Evolutionary conservation across 2,113 vertebrate species (phyloP), one percentile per base, ranked within the genome.

Genomic region (Tinamus guttatus): DNA sequence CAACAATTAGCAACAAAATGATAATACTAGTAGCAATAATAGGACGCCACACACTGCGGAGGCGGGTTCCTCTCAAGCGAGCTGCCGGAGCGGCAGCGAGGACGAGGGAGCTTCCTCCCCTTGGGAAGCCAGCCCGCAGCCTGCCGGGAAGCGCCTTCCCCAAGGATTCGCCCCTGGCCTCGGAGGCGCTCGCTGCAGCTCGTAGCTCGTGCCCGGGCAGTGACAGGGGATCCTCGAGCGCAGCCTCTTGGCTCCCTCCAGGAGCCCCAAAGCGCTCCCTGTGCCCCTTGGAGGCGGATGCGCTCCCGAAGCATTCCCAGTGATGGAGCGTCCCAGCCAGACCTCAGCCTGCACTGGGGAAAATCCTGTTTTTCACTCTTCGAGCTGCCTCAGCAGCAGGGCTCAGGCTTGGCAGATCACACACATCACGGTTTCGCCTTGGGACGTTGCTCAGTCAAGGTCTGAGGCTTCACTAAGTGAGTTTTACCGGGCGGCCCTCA

Each of bases 111-210:
- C 45, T 47, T 47, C 45, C 49, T 49, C 21, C 49, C 49, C 49
- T 49, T 62, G 51, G n/a, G 24, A 86, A 87, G 51, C 13, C 68
- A 49, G n/a, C 11, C 45, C 65, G 67, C 25, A 62, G 8, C 18
- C 13, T 27, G 32, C 10, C 32, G 12, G 62, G 58, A 82, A 54
- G 82, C 11, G 12, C 7, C 36, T 89, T 49, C 62, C 52, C 71
- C 11, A 1, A 21, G 24, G 25, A 54, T 18, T 15, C 34, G 15
- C 70, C 30, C 74, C 43, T 13, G 27, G 20, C 8, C 63, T 59
- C 1, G 1, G 5, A 62, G 68, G 5, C 0, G 24, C 0, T 25
- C 21, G 21, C 49, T 49, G 20, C 11, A 21, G 21, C 49, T 49
- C 21, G 10, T 9, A 22, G 49, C 49, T 49, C 21, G 10, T 49